phyloP scores from a whole-genome alignment of 1,140 invertebrate species.

The Phenacoccus solenopsis region DNA sequence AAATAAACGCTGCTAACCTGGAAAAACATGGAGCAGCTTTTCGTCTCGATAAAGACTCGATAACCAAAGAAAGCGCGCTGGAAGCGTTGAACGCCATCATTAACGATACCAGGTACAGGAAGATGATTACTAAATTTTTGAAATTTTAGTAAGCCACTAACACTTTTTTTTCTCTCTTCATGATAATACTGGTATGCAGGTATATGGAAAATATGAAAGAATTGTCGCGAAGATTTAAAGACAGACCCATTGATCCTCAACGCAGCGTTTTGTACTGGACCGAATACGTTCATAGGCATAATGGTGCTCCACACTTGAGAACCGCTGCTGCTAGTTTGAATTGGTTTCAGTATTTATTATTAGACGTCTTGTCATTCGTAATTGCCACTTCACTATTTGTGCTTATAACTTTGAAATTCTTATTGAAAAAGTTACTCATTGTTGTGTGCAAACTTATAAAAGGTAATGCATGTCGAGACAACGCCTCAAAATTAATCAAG shows the following conservation, averaged over 20 bases:
- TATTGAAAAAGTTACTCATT: no score
- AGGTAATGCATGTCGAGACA: no score
- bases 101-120: constrained; percentile 7
- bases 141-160: not conserved
- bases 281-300: constrained; percentile 41
- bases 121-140: constrained; percentile 6
- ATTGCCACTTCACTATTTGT: not conserved
- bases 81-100: not conserved
- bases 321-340: not conserved
- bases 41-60: not conserved
- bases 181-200: no score
- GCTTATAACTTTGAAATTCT: no score
- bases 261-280: constrained; percentile 40
- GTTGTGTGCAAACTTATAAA: no score
- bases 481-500: no score
- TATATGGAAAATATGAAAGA: constrained; percentile 32
- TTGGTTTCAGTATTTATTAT: not conserved
- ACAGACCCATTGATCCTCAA: constrained; percentile 34
- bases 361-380: constrained; percentile 13
- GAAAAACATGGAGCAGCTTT: not conserved
- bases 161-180: not conserved
- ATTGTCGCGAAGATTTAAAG: constrained; percentile 30
- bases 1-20: not conserved
- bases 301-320: constrained; percentile 37
- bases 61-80: not conserved